Evolutionary conservation across 1,140 invertebrate species (phyloP).

Genomic region (Euura lappo): DNA sequence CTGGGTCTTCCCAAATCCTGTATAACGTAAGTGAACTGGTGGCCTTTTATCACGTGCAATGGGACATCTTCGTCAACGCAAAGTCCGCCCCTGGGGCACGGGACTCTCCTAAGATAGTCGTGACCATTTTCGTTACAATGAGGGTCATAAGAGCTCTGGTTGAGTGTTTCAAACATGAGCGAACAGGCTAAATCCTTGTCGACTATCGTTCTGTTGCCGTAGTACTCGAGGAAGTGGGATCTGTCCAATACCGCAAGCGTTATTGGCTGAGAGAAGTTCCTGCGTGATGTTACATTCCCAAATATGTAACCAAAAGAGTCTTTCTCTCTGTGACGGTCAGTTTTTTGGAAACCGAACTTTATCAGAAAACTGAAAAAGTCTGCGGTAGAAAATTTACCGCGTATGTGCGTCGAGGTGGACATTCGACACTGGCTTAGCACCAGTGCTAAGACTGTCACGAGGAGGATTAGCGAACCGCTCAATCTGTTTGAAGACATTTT

Average conservation of each 20-base stretch:
- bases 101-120: constrained; percentile 88
- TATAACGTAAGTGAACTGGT: constrained; percentile 95
- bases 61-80: constrained; percentile 89
- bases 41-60: constrained; percentile 81
- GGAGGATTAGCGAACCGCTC: neutral
- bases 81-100: constrained; percentile 78
- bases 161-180: constrained; percentile 85
- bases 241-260: constrained; percentile 89
- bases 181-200: constrained; percentile 76
- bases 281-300: constrained; percentile 85
- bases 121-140: constrained; percentile 81
- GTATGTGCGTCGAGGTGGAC: constrained; percentile 59
- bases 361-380: constrained; percentile 91
- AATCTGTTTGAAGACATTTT: neutral
- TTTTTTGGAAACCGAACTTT: constrained; percentile 97
- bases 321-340: constrained; percentile 79
- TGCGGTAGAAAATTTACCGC: constrained; percentile 69
- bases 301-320: constrained; percentile 93
- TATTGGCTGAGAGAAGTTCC: constrained; percentile 69
- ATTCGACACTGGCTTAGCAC: neutral
- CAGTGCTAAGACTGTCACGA: neutral
- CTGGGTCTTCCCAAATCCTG: constrained; percentile 87
- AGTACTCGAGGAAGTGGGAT: constrained; percentile 87
- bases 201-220: constrained; percentile 72
- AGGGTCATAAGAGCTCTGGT: constrained; percentile 82